These are phyloP conservation scores for Nettapus auritus DNA, from an alignment of 2,113 vertebrate genomes.

Conservation along the genomic window DNA sequence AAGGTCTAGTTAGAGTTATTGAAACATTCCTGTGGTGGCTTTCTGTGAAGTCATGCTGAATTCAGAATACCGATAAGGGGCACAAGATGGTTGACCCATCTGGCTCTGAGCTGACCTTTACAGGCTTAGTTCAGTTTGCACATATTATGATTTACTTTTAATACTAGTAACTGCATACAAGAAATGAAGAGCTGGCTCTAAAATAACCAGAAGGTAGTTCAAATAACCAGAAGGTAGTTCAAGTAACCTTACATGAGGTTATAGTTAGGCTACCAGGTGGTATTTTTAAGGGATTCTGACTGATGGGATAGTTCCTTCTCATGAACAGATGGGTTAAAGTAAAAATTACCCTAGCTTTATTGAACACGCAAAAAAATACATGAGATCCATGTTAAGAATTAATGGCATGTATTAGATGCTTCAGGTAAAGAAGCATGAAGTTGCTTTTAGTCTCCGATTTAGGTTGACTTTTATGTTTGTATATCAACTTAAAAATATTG, in stretches of 20 bases:
- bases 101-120: not conserved
- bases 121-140: not conserved
- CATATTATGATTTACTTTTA: not conserved
- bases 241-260: not conserved
- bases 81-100: too few relatives aligned
- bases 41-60: not conserved
- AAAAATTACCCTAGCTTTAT: too few relatives aligned
- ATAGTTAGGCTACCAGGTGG: not conserved
- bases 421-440: fast-evolving
- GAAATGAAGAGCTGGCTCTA: not conserved
- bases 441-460: not conserved
- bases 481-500: not conserved
- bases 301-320: not conserved
- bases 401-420: not conserved
- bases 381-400: not conserved
- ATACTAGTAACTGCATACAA: not conserved
- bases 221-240: not conserved
- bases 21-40: not conserved
- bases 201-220: not conserved
- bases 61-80: not conserved
- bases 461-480: not conserved
- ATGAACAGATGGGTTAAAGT: not conserved
- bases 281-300: not conserved
- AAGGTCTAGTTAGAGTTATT: not conserved
- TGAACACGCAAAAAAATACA: not conserved